Base-by-base conservation (phyloP, 2,888 invertebrate genomes). In the Ypsolopha scabrella region DNA sequence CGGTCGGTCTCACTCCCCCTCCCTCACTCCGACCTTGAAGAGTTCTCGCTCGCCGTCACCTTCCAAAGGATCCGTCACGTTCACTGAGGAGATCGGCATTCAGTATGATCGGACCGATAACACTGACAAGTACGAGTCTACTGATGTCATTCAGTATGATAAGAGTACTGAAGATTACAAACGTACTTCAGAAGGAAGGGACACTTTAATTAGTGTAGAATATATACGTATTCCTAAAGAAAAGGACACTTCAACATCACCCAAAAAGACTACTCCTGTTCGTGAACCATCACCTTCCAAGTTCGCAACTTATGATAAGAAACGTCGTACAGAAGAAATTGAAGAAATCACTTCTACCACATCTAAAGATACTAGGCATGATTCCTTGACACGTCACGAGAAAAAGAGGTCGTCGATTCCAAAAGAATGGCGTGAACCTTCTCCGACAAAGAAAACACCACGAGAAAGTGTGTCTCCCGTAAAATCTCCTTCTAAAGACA, bases 31-130 rank as follows among this genome's bases (percentile, higher is more conserved):
- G 0, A 55, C 57, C 1, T 47, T 62, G 11, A 63, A 59, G 56
- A 53, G 53, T 2, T 59, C 61, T 9, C 65, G 69, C 36, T 70
- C 77, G 8, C 68, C 72, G 3, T 75, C 75, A 1, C 76, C 75
- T 13, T 58, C 64, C 37, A 72, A 70, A 57, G 64, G 64, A 41
- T 64, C 65, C 0, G 69, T 65, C 6, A 63, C 64, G n/a, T 70
- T 66, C 53, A 61, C 53, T 4, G 52, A 61, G 50, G 58, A 63
- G 43, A 47, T 58, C 37, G 53, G 65, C 14, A 62, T n/a, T 2
- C 43, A 13, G 11, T 33, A 44, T 10, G 33, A 57, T 37, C 60
- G 57, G 11, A 44, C 58, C 8, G 60, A 34, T 24, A 38, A 53
- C 38, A 60, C 57, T 52, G 54, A 50, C n/a, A 46, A 53, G 34